phyloP scores from a whole-genome alignment of 2,888 invertebrate genomes.

The Phyto melanocephala region DNA sequence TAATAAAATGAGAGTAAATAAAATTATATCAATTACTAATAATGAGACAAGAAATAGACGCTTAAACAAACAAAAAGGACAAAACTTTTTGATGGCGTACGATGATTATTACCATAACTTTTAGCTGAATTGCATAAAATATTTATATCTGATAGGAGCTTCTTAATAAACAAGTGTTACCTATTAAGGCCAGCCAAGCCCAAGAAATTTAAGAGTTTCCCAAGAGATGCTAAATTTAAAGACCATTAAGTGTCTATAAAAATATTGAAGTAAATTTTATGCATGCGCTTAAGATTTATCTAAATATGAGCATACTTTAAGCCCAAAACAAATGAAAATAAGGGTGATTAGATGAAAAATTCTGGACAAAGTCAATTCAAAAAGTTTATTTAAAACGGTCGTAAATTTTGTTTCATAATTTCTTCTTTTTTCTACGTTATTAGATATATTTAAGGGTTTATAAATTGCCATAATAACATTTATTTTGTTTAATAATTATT shows the following conservation, averaged over 20 bases:
- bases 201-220: background rate
- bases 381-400: too few species aligned
- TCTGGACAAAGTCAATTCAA: too few species aligned
- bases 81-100: background rate
- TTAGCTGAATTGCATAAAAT: conserved; percentile 42
- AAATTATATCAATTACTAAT: conserved; percentile 25
- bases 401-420: too few species aligned
- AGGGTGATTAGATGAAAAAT: background rate
- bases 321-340: background rate
- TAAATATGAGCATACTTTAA: background rate
- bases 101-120: conserved; percentile 34
- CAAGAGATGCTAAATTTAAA: background rate
- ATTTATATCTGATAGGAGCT: background rate
- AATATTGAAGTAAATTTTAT: conserved; percentile 9
- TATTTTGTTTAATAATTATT: too few species aligned
- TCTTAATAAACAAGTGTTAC: conserved; percentile 27
- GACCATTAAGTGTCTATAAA: background rate
- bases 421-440: too few species aligned
- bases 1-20: conserved; percentile 44
- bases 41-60: background rate
- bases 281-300: background rate
- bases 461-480: too few species aligned
- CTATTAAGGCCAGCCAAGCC: conserved; percentile 41
- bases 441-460: too few species aligned
- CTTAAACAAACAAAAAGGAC: background rate